Evolutionary conservation across 2,888 invertebrate species (phyloP), one percentile per base, ranked within the genome.

Genomic region (Nymphalis urticae): DNA sequence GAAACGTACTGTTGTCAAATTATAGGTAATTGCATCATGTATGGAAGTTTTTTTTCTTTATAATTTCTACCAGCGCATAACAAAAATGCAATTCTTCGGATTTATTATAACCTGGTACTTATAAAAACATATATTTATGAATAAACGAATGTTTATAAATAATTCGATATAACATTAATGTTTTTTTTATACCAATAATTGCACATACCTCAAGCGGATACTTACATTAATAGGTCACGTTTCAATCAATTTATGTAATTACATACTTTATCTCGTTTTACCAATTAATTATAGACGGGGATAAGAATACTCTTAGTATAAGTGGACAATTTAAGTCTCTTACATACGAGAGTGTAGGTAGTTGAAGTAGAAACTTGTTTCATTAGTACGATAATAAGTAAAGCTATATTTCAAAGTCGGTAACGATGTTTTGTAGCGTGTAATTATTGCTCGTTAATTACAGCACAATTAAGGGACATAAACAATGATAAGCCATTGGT

Each of bases 351-450:
- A 66, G 53, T 24, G 24, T 6, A 19, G 47, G 48, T 48, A 58
- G 48, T 32, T 32, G 19, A 48, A 48, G 21, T 32, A 54, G 32
- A n/a, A 51, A 53, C 42, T 36, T 47, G 66, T 64, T 64, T 50
- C 60, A 62, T 66, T 62, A 63, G 56, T 42, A 21, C 56, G 71
- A 75, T 79, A 76, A 72, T 75, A 77, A 75, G 72, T 76, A 75
- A 69, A 72, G 75, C 72, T 68, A 82, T 81, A 79, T 75, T 80
- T 82, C 73, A 78, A 76, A 72, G 64, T 72, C 70, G 71, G 69
- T 78, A 79, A 80, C 78, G 75, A 76, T 72, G 66, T 47, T 50
- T 56, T 54, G 60, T 58, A 58, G 19, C 58, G 13, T 58, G 58
- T 68, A 73, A 73, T 73, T 70, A 73, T 69, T 56, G 60, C 5